Evolutionary conservation across 1,140 invertebrate species (phyloP).

Genomic region (Halesus radiatus): DNA sequence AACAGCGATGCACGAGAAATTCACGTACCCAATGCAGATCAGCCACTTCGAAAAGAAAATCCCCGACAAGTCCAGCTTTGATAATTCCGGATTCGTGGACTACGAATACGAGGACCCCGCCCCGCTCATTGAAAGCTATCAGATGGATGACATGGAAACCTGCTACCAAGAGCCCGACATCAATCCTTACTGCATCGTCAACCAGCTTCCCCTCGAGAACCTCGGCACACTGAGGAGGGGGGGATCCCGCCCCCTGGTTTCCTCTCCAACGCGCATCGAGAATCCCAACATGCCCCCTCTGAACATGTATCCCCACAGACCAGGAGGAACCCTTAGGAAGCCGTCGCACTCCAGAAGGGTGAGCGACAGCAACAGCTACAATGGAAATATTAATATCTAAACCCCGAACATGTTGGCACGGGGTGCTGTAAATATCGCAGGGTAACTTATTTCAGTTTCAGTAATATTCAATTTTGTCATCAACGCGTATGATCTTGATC

Average conservation of each 20-base stretch:
- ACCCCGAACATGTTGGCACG: neutral
- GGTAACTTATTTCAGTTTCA: conserved; percentile 29
- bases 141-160: conserved; percentile 72
- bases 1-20: conserved; percentile 63
- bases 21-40: conserved; percentile 59
- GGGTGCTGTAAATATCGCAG: conserved; percentile 37
- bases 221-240: conserved; percentile 69
- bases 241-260: conserved; percentile 72
- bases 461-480: neutral
- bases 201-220: conserved; percentile 61
- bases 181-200: conserved; percentile 56
- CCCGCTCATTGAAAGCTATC: conserved; percentile 80
- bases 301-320: conserved; percentile 77
- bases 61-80: conserved; percentile 65
- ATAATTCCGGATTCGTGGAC: conserved; percentile 82
- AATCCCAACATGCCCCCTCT: conserved; percentile 83
- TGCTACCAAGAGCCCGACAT: conserved; percentile 64
- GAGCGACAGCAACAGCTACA: conserved; percentile 74
- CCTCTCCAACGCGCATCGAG: conserved; percentile 84
- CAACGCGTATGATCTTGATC: neutral
- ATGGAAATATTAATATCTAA: conserved; percentile 60
- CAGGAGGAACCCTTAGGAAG: conserved; percentile 68
- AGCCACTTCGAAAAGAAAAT: conserved; percentile 60
- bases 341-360: conserved; percentile 73
- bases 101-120: conserved; percentile 81